Base-by-base conservation (phyloP, 2,113 vertebrate species). In the Phyllostomus discolor region DNA sequence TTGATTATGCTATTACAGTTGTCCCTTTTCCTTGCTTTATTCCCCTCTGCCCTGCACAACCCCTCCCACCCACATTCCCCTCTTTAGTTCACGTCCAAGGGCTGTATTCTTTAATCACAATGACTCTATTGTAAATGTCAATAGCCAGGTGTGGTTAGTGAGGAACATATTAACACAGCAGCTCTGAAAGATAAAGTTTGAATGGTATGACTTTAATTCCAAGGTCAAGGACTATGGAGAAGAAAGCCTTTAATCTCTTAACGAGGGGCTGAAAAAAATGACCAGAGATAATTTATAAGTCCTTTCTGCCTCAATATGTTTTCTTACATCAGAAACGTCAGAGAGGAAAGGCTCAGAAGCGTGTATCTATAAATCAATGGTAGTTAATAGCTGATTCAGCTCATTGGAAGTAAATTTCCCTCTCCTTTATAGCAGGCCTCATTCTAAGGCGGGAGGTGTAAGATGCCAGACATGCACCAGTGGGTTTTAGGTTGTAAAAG, bases 201-300 rank as follows among this genome's bases (percentile, higher is more conserved):
- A 48, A 43, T 75, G 75, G 31, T 16, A 70, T 91, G 67, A 54
- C 35, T 87, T 90, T 73, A 86, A 88, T 84, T 81, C 22, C 14
- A 82, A 85, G 11, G 54, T 52, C 72, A 57, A 88, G 26, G 76
- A 79, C 24, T 88, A 20, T 57, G 46, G 54, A 95, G 59, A 76
- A 88, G 66, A 88, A 91, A 75, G 4, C 57, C 57, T 83, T 41
- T 85, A 75, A 59, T 80, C 38, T 22, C 24, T 41, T 85, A 72
- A 75, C 22, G 57, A 73, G 33, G 31, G 26, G 10, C n/a, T 59
- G 26, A 94, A 78, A 78, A 76, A 89, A 85, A 16, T 35, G 66
- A 88, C 31, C 10, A 54, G 31, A 88, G 43, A 59, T 76, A 35
- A 95, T 79, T 82, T 82, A 17, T 10, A 86, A 33, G 6, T 1